Evolutionary conservation across 2,113 vertebrate species (phyloP).

Genomic region (Ctenodactylus gundi): DNA sequence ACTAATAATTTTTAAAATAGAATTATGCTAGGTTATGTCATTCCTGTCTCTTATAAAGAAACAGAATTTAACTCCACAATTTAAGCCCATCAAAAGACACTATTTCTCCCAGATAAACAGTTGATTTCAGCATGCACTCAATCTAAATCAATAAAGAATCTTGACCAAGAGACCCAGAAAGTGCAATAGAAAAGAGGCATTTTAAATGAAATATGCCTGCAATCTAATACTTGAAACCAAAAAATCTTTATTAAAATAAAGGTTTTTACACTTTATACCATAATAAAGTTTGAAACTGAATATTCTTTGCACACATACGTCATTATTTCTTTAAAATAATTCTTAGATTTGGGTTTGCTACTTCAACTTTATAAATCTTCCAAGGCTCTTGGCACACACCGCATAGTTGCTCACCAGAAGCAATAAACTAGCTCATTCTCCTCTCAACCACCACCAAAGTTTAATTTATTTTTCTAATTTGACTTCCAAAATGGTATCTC

Average conservation of each 20-base stretch:
- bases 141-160: background rate
- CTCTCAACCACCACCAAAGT: background rate
- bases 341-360: background rate
- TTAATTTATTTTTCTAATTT: conserved; percentile 9
- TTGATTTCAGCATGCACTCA: background rate
- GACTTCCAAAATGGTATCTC: background rate
- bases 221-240: background rate
- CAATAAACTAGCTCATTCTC: background rate
- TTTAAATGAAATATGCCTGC: background rate
- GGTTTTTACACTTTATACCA: too few species aligned
- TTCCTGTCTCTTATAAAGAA: background rate
- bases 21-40: too few species aligned
- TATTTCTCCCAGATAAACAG: background rate
- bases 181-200: background rate
- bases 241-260: background rate
- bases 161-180: background rate
- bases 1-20: too few species aligned
- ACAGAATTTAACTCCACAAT: background rate
- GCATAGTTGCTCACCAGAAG: background rate
- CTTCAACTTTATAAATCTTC: background rate
- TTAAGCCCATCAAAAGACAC: background rate
- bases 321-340: background rate
- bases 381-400: background rate
- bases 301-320: background rate
- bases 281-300: background rate